These are phyloP conservation scores for Smithornis capensis DNA, from an alignment of 2,113 vertebrate species.

Conservation along the genomic window DNA sequence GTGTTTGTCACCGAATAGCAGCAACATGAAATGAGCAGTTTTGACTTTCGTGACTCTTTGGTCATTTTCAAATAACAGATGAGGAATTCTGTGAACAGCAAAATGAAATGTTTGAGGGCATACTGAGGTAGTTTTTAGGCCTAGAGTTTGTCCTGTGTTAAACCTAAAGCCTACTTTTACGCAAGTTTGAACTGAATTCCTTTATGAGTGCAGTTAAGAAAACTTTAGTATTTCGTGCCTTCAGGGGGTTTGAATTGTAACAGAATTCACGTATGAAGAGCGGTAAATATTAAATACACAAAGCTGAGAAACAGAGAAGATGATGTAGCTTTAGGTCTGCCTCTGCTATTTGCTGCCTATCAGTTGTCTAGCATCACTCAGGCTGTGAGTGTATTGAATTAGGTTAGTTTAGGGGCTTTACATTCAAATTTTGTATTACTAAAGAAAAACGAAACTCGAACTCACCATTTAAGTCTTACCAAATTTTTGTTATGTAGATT, in stretches of 20 bases:
- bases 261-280: neutral
- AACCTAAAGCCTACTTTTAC: neutral
- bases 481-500: neutral
- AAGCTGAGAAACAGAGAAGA: neutral
- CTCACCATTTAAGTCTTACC: rapidly evolving
- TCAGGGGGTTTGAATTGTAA: neutral
- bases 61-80: neutral
- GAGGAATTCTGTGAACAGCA: neutral
- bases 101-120: neutral
- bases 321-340: neutral
- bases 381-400: neutral
- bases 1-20: neutral
- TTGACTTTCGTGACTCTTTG: neutral
- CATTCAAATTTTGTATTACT: neutral
- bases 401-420: neutral
- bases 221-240: neutral
- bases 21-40: neutral
- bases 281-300: neutral
- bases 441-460: neutral
- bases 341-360: neutral
- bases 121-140: neutral
- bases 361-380: neutral
- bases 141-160: neutral
- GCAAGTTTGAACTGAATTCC: neutral
- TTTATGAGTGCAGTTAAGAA: neutral